Evolutionary conservation across 2,888 invertebrate species (phyloP), one percentile per base, ranked within the genome.

Genomic region (Anoncus sp.): DNA sequence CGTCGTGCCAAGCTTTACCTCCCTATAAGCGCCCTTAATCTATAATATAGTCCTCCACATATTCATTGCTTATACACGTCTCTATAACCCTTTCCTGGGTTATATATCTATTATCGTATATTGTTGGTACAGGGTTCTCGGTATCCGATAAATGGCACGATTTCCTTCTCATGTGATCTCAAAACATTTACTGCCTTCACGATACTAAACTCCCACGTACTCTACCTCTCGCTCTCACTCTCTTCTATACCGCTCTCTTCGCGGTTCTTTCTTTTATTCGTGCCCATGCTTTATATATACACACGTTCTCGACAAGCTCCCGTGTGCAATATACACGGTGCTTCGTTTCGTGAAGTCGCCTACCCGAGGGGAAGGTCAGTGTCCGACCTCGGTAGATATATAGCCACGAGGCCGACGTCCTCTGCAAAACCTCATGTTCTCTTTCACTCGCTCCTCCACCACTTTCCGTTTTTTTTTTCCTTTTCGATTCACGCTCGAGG

Each of bases 371-470:
- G 70, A 79, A 79, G 78, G 78, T 79, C 78, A 79, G 75, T 79
- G 78, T 79, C 78, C 78, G 78, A 79, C 78, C 78, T 79, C 78
- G 43, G 63, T 75, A 31, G 57, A 71, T 72, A 71, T 72, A 67
- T 71, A 67, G 66, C 57, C 43, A 65, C 62, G 71, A 67, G 67
- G 79, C 77, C 81, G 75, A 76, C 74, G 75, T 77, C 74, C 78
- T 76, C 76, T 18, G 69, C 66, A 43, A 70, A 43, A 63, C 70
- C 60, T 60, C 65, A 20, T 18, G 24, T 55, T 62, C 73, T 40
- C 62, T 20, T 18, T 59, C 22, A 47, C 59, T 31, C 63, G 40
- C 57, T 45, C 70, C 59, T 49, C 63, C n/a, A 55, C 43, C 31
- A 47, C 60, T 60, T 38, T 45, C 24, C 18, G 16, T 22, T 31